Conservation (phyloP, 2,888 invertebrate genomes). For the Drosophila lacicola region DNA sequence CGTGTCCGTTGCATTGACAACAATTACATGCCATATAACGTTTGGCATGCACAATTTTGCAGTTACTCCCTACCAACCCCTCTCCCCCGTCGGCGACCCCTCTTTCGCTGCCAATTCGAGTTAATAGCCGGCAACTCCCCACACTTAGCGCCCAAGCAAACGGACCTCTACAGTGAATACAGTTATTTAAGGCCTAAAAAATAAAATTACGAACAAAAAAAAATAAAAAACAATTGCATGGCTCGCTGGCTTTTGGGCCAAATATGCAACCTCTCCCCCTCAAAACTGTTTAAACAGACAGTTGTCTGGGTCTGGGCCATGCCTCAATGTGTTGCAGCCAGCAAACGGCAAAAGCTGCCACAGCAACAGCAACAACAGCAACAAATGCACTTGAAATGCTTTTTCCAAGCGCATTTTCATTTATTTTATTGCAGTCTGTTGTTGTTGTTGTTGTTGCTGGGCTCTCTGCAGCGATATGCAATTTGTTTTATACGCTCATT, state of each 20-base stretch:
- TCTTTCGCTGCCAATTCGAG: constrained; percentile 2
- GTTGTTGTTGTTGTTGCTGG: constrained; percentile 23
- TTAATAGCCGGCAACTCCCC: constrained; percentile 41
- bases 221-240: constrained; percentile 64
- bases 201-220: constrained; percentile 57
- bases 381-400: constrained; percentile 68
- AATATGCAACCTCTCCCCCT: constrained; percentile 4
- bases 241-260: constrained; percentile 62
- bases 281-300: constrained; percentile 60
- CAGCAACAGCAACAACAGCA: constrained; percentile 23
- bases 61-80: background rate
- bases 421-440: constrained; percentile 62
- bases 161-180: constrained; percentile 45
- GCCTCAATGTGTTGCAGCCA: constrained; percentile 41
- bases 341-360: constrained; percentile 18
- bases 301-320: constrained; percentile 61
- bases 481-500: constrained; percentile 74
- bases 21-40: constrained; percentile 65
- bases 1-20: constrained; percentile 62
- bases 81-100: too few relatives aligned
- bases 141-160: constrained; percentile 49
- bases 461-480: constrained; percentile 66
- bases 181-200: constrained; percentile 70
- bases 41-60: constrained; percentile 63
- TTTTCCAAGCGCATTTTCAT: constrained; percentile 67